A percentile compares a stretch with the other conserved stretches of the same genome.
Conservation (phyloP, 2,888 invertebrate genomes). For the Neocrepidodera transversa region DNA sequence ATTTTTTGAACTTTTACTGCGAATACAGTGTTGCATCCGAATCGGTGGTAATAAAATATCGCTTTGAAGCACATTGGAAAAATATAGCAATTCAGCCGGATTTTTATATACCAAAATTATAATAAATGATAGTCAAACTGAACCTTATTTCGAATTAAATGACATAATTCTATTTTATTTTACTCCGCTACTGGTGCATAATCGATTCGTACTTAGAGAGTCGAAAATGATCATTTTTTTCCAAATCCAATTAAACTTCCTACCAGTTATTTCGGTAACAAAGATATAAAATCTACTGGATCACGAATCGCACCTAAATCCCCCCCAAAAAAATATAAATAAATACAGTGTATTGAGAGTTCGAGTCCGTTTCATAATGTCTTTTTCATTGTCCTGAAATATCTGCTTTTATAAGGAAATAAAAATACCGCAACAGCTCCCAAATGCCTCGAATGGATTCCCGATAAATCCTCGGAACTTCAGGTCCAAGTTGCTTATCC, state of each 20-base stretch:
- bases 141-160: too few relatives aligned
- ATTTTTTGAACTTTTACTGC: constrained; percentile 21
- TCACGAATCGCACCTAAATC: constrained; percentile 12
- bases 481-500: neutral
- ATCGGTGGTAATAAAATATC: constrained; percentile 13
- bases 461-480: constrained; percentile 16
- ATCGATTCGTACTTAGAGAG: too few relatives aligned
- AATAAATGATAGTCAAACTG: too few relatives aligned
- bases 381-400: constrained; percentile 25
- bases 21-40: constrained; percentile 21
- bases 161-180: too few relatives aligned
- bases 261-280: too few relatives aligned
- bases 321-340: constrained; percentile 19
- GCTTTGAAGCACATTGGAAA: neutral
- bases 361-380: constrained; percentile 21
- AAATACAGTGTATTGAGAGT: constrained; percentile 20
- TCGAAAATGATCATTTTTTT: too few relatives aligned
- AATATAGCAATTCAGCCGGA: neutral
- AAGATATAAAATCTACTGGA: neutral
- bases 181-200: too few relatives aligned
- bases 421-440: constrained; percentile 28
- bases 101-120: too few relatives aligned
- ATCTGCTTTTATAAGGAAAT: constrained; percentile 28
- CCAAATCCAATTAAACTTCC: too few relatives aligned
- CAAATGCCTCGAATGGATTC: constrained; percentile 25